Evolutionary conservation across 2,888 invertebrate species (phyloP), one percentile per base, ranked within the genome.

Genomic region (Yponomeuta malinellus): DNA sequence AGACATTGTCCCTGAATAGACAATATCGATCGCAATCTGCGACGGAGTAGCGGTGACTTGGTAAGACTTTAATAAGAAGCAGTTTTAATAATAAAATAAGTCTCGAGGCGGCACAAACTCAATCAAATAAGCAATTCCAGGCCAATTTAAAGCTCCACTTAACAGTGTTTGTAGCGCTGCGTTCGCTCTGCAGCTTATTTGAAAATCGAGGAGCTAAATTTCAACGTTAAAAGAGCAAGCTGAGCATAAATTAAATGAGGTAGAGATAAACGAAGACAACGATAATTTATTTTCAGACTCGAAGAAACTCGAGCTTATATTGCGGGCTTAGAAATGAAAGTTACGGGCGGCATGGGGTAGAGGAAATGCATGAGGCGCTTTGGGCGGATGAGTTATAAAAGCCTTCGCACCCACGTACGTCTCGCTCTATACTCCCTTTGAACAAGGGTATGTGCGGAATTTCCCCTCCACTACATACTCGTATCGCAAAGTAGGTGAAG

Each of bases 381-480:
- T 73, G 74, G 72, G 73, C 72, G 74, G 74, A 77, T 78, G 74
- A 78, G 78, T 76, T 76, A 74, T 73, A 74, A 74, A 73, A 74
- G 71, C 72, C 73, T 23, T 10, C 78, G 72, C 75, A 74, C 73
- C 72, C 74, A 75, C 73, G 75, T 72, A 68, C 29, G 52, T 29
- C 2, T 10, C 29, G 48, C 77, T 78, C 78, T 78, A 79, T 78
- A 78, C 76, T 75, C 74, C 70, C 76, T 72, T 73, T 76, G 75
- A 75, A 79, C 77, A 79, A 80, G 74, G 76, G 71, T 75, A 78
- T 76, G 77, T 74, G 73, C 72, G 77, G 78, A 76, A 81, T 79
- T 77, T 74, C 74, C 73, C 69, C 72, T 68, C 68, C 15, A 48
- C 68, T 68, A 43, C 23, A 68, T 48, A 23, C 23, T 23, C 23